Evolutionary conservation across 2,797 vertebrate genomes (phyloP).

Genomic region (Alauda arvensis): DNA sequence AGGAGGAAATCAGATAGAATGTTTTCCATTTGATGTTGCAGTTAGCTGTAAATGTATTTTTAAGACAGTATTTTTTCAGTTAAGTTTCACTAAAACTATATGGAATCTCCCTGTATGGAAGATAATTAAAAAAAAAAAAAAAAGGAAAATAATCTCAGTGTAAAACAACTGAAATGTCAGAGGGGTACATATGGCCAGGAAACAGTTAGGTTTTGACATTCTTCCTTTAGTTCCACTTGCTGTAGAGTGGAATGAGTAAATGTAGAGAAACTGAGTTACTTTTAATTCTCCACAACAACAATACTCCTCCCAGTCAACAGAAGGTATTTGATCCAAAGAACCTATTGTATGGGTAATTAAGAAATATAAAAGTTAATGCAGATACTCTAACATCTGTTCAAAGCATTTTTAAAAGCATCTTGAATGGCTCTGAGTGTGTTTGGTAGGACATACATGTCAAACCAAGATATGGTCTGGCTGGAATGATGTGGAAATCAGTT

Average conservation of each 20-base stretch:
- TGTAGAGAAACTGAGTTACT: background rate
- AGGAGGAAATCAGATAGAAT: background rate
- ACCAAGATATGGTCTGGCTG: background rate
- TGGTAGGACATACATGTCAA: background rate
- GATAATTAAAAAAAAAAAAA: no score
- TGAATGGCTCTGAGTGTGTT: background rate
- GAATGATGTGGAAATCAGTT: background rate
- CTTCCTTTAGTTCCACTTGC: background rate
- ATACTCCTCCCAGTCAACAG: background rate
- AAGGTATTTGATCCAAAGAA: background rate
- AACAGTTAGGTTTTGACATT: background rate
- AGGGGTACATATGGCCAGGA: background rate
- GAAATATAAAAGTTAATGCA: background rate
- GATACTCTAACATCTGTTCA: background rate
- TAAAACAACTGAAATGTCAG: background rate
- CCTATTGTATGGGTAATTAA: background rate
- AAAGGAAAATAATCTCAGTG: background rate
- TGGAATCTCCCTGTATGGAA: background rate
- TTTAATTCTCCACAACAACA: background rate
- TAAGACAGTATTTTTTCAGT: background rate
- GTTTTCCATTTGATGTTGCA: background rate
- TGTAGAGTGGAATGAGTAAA: background rate
- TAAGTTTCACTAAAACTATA: background rate
- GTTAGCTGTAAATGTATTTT: background rate
- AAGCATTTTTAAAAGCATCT: background rate